Evolutionary conservation across 2,113 vertebrate genomes (phyloP).

Genomic region (Nothoprocta pentlandii): DNA sequence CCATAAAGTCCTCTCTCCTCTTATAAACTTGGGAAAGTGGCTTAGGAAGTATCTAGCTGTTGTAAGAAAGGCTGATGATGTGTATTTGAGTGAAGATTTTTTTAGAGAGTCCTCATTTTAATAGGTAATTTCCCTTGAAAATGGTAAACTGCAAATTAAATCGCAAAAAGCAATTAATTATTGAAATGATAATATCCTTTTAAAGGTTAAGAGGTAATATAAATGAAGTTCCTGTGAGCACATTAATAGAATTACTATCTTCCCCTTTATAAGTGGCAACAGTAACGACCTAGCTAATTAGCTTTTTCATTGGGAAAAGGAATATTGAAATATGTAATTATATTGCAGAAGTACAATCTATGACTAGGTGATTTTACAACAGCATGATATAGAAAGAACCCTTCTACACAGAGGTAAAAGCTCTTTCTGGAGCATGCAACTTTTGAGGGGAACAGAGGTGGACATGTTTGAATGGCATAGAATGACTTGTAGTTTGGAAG

Average conservation of each 20-base stretch:
- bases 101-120: background rate
- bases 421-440: background rate
- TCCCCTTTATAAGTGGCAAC: constrained; percentile 37
- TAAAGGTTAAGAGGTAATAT: constrained; percentile 72
- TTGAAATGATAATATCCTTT: constrained; percentile 60
- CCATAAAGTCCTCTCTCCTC: background rate
- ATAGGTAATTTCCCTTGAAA: constrained; percentile 58
- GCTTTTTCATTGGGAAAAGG: background rate
- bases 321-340: constrained; percentile 44
- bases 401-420: background rate
- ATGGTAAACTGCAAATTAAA: constrained; percentile 69
- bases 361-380: background rate
- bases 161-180: constrained; percentile 69
- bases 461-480: background rate
- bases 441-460: background rate
- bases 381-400: background rate
- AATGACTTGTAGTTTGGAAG: background rate
- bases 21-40: background rate
- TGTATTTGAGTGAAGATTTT: background rate
- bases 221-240: constrained; percentile 64
- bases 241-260: constrained; percentile 52
- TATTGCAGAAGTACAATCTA: background rate
- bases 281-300: constrained; percentile 59
- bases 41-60: constrained; percentile 6
- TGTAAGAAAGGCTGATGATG: background rate